These are phyloP conservation scores for Holotrichia oblita DNA, from an alignment of 1,140 invertebrate genomes.

Conservation along the genomic window DNA sequence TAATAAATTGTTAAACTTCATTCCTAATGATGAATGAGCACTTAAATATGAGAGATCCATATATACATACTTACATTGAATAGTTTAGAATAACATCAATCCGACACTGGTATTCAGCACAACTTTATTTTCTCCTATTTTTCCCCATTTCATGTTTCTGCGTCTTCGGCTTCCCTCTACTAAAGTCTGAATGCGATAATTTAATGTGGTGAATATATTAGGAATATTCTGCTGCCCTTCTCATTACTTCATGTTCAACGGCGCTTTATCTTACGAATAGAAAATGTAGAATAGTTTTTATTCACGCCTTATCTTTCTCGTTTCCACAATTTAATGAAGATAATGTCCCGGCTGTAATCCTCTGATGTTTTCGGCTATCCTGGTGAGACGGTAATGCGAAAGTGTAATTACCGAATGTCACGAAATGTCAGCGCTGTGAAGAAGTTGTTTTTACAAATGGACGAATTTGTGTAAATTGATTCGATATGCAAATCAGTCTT, in stretches of 20 bases:
- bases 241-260: constrained; percentile 22
- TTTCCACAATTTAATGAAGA: constrained; percentile 24
- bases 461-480: constrained; percentile 26
- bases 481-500: constrained; percentile 4
- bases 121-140: neutral
- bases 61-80: no score
- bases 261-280: constrained; percentile 16
- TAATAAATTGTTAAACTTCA: no score
- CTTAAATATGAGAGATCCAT: no score
- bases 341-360: constrained; percentile 5
- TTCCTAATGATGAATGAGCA: no score
- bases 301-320: neutral
- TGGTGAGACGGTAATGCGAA: neutral
- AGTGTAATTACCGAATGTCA: constrained; percentile 12
- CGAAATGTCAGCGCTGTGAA: neutral
- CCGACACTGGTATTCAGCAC: neutral
- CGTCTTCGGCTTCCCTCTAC: neutral
- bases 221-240: constrained; percentile 8
- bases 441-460: constrained; percentile 4
- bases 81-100: no score
- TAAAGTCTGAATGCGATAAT: neutral
- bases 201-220: constrained; percentile 28
- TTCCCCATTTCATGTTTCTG: neutral
- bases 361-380: constrained; percentile 10
- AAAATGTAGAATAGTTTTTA: constrained; percentile 35